These are phyloP conservation scores for Rhagoletis zephyria DNA, from an alignment of 1,140 invertebrate genomes.

Conservation along the genomic window DNA sequence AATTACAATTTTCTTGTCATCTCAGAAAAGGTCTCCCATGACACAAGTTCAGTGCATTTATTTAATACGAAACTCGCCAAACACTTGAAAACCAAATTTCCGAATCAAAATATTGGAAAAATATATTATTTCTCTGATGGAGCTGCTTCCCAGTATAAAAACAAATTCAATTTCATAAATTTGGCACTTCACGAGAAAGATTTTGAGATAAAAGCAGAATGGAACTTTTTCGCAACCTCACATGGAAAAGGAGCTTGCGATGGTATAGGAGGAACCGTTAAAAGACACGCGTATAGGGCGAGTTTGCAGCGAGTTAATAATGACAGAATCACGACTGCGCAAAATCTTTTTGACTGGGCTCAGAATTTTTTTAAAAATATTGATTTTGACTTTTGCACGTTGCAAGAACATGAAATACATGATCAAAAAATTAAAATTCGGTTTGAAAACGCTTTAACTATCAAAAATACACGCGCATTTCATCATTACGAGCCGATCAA, in stretches of 20 bases:
- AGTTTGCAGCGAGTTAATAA: too few relatives aligned
- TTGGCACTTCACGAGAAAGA: background rate
- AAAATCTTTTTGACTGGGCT: too few relatives aligned
- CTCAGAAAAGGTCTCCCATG: background rate
- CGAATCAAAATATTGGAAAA: background rate
- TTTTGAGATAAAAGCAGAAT: slow-evolving; percentile 20
- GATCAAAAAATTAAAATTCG: too few relatives aligned
- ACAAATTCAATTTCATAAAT: background rate
- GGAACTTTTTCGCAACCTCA: slow-evolving; percentile 38
- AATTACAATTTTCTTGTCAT: too few relatives aligned
- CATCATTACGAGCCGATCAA: too few relatives aligned
- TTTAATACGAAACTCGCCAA: slow-evolving; percentile 24
- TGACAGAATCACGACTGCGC: too few relatives aligned
- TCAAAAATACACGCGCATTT: too few relatives aligned
- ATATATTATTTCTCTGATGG: slow-evolving; percentile 49
- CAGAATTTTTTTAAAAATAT: too few relatives aligned
- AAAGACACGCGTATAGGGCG: too few relatives aligned
- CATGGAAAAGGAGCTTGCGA: slow-evolving; percentile 33
- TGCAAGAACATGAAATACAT: too few relatives aligned
- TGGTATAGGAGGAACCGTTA: background rate
- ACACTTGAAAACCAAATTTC: background rate
- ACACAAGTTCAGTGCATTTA: background rate
- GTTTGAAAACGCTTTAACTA: too few relatives aligned
- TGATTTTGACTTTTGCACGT: too few relatives aligned
- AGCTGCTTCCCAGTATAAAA: background rate